Conservation (phyloP, 1,140 invertebrate species). For the Prorops nasuta region DNA sequence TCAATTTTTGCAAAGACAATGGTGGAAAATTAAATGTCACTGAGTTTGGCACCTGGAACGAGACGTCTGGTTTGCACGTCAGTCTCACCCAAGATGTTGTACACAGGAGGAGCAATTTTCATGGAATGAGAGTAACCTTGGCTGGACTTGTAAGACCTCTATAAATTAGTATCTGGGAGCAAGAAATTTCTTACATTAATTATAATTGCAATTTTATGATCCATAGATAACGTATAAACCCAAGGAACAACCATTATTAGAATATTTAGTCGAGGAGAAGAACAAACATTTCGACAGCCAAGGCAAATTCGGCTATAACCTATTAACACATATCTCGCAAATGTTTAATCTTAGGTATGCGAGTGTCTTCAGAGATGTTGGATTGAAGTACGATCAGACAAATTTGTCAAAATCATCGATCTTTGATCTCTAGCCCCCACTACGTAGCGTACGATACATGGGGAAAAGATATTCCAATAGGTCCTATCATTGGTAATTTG, state of each 20-base stretch:
- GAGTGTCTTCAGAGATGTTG: not conserved
- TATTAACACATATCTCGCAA: constrained; percentile 9
- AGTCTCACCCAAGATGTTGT: constrained; percentile 16
- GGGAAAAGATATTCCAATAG: not conserved
- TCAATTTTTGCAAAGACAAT: constrained; percentile 26
- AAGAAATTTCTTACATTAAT: not conserved
- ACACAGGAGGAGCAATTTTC: constrained; percentile 20
- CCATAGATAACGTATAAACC: constrained; percentile 13
- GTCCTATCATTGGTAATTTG: not conserved
- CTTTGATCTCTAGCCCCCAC: too few species aligned
- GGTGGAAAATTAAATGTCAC: constrained; percentile 27
- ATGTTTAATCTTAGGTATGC: constrained; percentile 28
- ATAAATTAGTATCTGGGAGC: not conserved
- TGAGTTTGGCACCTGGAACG: constrained; percentile 15
- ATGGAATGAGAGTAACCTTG: constrained; percentile 20
- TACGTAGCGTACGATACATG: not conserved
- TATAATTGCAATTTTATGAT: not conserved
- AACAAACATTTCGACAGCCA: constrained; percentile 8
- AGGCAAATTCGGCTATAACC: constrained; percentile 22
- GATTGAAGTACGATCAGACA: not conserved
- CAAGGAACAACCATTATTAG: constrained; percentile 4
- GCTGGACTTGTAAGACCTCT: constrained; percentile 14
- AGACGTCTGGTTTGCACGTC: constrained; percentile 11
- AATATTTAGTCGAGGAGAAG: constrained; percentile 16
- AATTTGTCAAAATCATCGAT: not conserved